Evolutionary conservation across 2,888 invertebrate genomes (phyloP).

Genomic region (Elegia similella): DNA sequence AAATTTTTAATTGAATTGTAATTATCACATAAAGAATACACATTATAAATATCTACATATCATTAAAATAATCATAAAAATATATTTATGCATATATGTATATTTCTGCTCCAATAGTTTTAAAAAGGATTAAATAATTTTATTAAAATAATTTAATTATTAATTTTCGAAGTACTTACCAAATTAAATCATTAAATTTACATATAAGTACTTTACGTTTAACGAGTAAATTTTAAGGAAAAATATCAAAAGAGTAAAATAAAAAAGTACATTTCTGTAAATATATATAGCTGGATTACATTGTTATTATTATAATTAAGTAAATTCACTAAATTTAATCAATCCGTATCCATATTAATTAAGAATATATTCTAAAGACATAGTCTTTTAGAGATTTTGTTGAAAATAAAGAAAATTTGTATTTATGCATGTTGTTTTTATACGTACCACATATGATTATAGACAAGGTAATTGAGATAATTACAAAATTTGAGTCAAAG

Average conservation of each 20-base stretch:
- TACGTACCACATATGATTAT: background rate
- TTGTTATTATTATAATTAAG: constrained; percentile 3
- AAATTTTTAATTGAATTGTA: background rate
- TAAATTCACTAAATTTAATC: constrained; percentile 29
- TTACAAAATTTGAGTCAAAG: too few relatives aligned
- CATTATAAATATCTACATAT: constrained; percentile 36
- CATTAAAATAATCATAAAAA: constrained; percentile 31
- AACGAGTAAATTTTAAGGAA: too few relatives aligned
- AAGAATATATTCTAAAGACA: constrained; percentile 47
- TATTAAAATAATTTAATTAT: too few relatives aligned
- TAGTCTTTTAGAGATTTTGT: constrained; percentile 57
- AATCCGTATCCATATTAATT: constrained; percentile 52
- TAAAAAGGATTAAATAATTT: too few relatives aligned
- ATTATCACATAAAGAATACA: constrained; percentile 18
- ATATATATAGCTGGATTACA: constrained; percentile 17
- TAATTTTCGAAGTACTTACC: too few relatives aligned
- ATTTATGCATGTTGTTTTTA: constrained; percentile 21
- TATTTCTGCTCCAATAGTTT: too few relatives aligned
- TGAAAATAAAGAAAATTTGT: constrained; percentile 46
- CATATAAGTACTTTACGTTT: too few relatives aligned
- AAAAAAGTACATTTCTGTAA: constrained; percentile 11
- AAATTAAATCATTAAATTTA: too few relatives aligned
- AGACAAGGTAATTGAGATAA: too few relatives aligned
- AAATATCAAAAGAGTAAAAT: background rate
- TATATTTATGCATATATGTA: too few relatives aligned